Percentiles rank a stretch among this genome's conserved stretches.
These are phyloP conservation scores for Aphis craccivora DNA, from an alignment of 1,140 invertebrate genomes.

Conservation along the genomic window DNA sequence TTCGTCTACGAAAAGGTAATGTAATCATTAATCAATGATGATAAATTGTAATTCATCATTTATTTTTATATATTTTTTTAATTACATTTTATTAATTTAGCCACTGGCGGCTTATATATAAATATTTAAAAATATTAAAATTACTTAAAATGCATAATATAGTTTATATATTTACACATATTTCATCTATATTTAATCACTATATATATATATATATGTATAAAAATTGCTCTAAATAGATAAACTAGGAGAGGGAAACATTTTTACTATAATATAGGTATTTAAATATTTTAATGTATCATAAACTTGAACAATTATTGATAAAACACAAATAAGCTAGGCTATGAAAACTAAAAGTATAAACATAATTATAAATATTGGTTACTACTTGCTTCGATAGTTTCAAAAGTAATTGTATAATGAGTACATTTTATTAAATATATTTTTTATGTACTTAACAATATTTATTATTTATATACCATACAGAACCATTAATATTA, in stretches of 20 bases:
- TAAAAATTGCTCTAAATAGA: not conserved
- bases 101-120: not conserved
- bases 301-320: too few relatives aligned
- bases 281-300: too few relatives aligned
- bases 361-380: not conserved
- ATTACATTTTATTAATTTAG: not conserved
- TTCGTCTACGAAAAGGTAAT: constrained; percentile 40
- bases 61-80: not conserved
- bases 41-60: not conserved
- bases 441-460: not conserved
- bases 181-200: not conserved
- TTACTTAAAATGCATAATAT: not conserved
- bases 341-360: not conserved
- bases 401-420: not conserved
- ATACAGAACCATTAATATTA: not conserved
- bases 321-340: not conserved
- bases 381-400: not conserved
- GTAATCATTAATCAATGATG: not conserved
- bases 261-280: too few relatives aligned
- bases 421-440: not conserved
- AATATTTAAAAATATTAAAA: not conserved
- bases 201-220: not conserved
- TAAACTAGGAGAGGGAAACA: not conserved
- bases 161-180: not conserved
- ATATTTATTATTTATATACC: not conserved